Percentiles rank a stretch among this genome's conserved stretches.
phyloP scores from a whole-genome alignment of 1,140 invertebrate genomes.

The Trachymyrmex septentrionalis region DNA sequence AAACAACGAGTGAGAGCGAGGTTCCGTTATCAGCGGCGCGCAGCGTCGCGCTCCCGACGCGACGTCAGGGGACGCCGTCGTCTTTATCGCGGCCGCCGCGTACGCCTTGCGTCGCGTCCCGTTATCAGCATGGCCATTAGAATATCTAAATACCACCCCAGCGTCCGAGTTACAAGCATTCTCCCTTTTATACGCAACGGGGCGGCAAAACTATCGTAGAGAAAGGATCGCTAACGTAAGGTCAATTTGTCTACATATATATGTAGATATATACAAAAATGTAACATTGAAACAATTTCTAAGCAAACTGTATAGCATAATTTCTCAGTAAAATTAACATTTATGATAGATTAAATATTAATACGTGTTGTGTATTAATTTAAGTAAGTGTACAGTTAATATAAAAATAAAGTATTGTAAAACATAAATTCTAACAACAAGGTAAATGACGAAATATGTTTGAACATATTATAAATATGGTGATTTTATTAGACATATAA shows the following conservation, averaged over 20 bases:
- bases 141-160: slow-evolving; percentile 87
- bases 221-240: background rate
- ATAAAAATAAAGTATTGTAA: background rate
- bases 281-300: no score
- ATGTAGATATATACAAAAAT: no score
- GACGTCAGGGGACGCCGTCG: slow-evolving; percentile 76
- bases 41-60: slow-evolving; percentile 81
- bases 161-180: slow-evolving; percentile 61
- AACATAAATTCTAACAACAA: no score
- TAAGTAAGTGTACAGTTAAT: background rate
- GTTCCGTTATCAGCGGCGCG: slow-evolving; percentile 83
- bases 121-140: slow-evolving; percentile 85
- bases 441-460: no score
- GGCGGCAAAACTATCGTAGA: background rate
- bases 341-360: no score
- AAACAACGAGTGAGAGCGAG: slow-evolving; percentile 80
- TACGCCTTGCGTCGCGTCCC: slow-evolving; percentile 75
- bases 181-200: background rate
- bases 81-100: slow-evolving; percentile 83
- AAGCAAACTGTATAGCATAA: no score
- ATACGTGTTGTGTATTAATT: background rate
- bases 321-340: no score
- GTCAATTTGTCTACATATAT: no score
- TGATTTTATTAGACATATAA: no score
- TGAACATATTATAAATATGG: no score